phyloP scores from a whole-genome alignment of 2,888 invertebrate genomes.

The Cheilosia vulpina region DNA sequence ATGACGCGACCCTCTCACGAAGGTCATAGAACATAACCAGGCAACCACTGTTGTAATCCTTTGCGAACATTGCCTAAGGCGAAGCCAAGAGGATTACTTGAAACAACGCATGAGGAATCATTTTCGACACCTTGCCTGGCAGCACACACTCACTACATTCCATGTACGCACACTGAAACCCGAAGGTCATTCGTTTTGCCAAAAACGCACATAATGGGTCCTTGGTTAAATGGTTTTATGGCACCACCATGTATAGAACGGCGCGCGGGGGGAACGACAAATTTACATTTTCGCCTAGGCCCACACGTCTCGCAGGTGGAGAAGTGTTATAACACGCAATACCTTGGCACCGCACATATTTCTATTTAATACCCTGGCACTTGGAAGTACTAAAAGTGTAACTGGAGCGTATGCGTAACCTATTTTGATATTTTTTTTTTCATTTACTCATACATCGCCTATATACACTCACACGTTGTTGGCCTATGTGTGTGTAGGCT shows the following conservation, averaged over 20 bases:
- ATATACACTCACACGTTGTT: neutral
- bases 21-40: constrained; percentile 57
- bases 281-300: constrained; percentile 55
- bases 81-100: constrained; percentile 11
- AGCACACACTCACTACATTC: neutral
- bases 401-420: constrained; percentile 70
- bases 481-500: constrained; percentile 17
- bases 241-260: constrained; percentile 19
- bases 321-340: constrained; percentile 25
- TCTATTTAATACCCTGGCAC: constrained; percentile 69
- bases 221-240: constrained; percentile 60
- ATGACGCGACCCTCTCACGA: constrained; percentile 35
- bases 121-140: constrained; percentile 31
- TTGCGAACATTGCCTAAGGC: constrained; percentile 1
- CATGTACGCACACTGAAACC: neutral
- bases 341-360: constrained; percentile 48
- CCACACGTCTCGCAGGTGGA: constrained; percentile 45
- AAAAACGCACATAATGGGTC: constrained; percentile 66
- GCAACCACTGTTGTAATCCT: constrained; percentile 10
- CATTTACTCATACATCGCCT: neutral
- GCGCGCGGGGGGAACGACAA: constrained; percentile 27
- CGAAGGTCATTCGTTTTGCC: constrained; percentile 61
- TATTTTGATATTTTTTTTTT: constrained; percentile 41
- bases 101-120: constrained; percentile 54
- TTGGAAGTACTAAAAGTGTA: constrained; percentile 67